Base-by-base conservation (phyloP, 2,888 invertebrate species). In the Pterostichus madidus region DNA sequence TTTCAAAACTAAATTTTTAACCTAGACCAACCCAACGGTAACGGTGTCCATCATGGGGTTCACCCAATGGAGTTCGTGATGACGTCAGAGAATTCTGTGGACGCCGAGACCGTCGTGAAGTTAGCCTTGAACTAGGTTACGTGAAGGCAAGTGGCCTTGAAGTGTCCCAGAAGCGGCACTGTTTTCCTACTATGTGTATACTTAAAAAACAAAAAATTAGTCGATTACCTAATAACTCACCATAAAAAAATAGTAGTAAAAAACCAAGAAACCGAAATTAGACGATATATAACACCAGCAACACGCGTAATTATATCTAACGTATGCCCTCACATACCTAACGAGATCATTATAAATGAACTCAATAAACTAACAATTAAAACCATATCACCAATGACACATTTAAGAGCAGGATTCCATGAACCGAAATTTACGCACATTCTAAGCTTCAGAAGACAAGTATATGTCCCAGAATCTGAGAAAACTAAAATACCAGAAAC, bases 381-480 rank as follows among this genome's bases (percentile, higher is more conserved):
- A 76, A n/a, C 52, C 11, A 32, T 56, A n/a, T 76, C 76, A 7
- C 53, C 76, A 5, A 76, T 31, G 10, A 52, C 24, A 31, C 31
- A 24, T 31, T 8, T 76, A 76, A 52, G 53, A 76, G n/a, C 53
- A n/a, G 76, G 76, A n/a, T 46, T 76, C 10, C 52, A 76, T 11
- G 53, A 76, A 10, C 49, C 53, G 8, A 3, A 76, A 11, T 76
- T 24, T 32, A 24, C 53, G 10, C 76, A 76, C 53, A 24, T 76
- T 17, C 39, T 76, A 53, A 76, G 76, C 17, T 73, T 24, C 24
- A 24, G 24, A 24, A 24, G 24, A 24, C 24, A 24, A 24, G 3
- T 24, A 24, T 24, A 24, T 73, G 11, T 56, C 17, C 32, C 44
- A 1, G 76, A 76, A 76, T 13, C 44, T 2, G 56, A 52, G n/a